Conservation (phyloP, 2,888 invertebrate genomes). For the Tupiocoris notatus region DNA sequence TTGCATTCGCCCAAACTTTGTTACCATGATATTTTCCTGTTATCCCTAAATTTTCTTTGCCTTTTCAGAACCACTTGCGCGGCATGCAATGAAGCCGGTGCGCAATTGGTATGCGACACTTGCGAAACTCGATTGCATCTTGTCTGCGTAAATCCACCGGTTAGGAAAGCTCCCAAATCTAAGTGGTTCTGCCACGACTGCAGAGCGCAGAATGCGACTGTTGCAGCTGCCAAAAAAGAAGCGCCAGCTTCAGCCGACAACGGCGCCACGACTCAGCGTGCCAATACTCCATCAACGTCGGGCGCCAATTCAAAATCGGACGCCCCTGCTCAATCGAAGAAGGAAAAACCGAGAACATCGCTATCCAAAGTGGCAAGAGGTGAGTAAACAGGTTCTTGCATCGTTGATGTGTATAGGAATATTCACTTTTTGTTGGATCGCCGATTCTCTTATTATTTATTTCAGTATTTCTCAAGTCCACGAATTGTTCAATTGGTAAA, state of each 20-base stretch:
- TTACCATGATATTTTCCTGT: too few species aligned
- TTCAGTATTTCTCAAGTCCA: too few species aligned
- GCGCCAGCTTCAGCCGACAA: neutral
- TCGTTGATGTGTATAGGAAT: too few species aligned
- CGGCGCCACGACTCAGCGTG: neutral
- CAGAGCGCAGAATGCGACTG: conserved; percentile 51
- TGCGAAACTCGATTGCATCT: conserved; percentile 68
- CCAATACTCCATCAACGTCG: neutral
- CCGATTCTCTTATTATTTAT: too few species aligned
- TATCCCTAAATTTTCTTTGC: neutral
- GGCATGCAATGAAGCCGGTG: conserved; percentile 66
- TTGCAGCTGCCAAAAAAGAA: conserved; percentile 1
- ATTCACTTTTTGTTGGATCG: too few species aligned
- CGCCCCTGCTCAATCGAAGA: neutral
- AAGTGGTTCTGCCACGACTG: conserved; percentile 65
- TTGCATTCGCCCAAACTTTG: too few species aligned
- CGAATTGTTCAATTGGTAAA: too few species aligned
- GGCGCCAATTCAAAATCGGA: neutral
- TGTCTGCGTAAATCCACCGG: conserved; percentile 67
- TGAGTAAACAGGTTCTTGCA: too few species aligned
- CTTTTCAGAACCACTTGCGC: conserved; percentile 56
- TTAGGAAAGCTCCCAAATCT: conserved; percentile 63
- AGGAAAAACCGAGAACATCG: neutral
- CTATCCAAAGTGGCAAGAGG: neutral
- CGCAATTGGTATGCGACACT: conserved; percentile 63